Percentiles rank a stretch among this genome's conserved stretches.
Conservation (phyloP, 2,113 vertebrate genomes). For the Nothobranchius furzeri region DNA sequence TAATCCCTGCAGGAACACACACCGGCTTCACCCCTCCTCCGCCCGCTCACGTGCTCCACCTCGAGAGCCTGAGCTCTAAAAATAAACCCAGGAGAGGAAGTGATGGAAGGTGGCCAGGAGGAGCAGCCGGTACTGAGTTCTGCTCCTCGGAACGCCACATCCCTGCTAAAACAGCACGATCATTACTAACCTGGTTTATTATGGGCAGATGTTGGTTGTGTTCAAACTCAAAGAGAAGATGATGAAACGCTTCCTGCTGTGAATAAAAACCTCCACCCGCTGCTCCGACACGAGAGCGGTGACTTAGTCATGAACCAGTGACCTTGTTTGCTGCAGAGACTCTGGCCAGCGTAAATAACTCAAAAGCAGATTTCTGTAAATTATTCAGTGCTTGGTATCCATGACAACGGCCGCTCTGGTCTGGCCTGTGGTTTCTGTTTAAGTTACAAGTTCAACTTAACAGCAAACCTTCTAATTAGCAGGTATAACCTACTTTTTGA, state of each 20-base stretch:
- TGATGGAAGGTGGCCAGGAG: slow-evolving; percentile 55
- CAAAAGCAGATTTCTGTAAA: too few relatives aligned
- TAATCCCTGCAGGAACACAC: slow-evolving; percentile 50
- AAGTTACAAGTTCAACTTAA: too few relatives aligned
- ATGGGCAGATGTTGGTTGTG: too few relatives aligned
- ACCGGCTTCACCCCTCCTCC: slow-evolving; percentile 29
- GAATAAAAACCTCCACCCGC: slow-evolving; percentile 7
- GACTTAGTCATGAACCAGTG: slow-evolving; percentile 26
- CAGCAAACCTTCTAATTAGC: background rate
- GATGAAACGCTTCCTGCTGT: too few relatives aligned
- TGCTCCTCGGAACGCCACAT: slow-evolving; percentile 3
- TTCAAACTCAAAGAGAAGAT: too few relatives aligned
- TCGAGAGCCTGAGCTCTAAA: slow-evolving; percentile 46
- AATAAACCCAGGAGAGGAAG: slow-evolving; percentile 51
- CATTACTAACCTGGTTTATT: too few relatives aligned
- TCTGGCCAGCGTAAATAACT: too few relatives aligned
- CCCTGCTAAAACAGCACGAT: too few relatives aligned
- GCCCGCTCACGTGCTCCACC: slow-evolving; percentile 36
- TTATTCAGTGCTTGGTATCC: too few relatives aligned
- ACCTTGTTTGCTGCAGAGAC: slow-evolving; percentile 20
- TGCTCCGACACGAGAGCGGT: slow-evolving; percentile 9
- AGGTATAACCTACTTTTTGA: slow-evolving; percentile 91
- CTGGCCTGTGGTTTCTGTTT: too few relatives aligned
- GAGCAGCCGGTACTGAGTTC: slow-evolving; percentile 2
- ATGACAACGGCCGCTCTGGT: too few relatives aligned